Percentiles rank a stretch among this genome's conserved stretches.
phyloP scores from a whole-genome alignment of 1,140 invertebrate genomes.

The Aphidius ervi region DNA sequence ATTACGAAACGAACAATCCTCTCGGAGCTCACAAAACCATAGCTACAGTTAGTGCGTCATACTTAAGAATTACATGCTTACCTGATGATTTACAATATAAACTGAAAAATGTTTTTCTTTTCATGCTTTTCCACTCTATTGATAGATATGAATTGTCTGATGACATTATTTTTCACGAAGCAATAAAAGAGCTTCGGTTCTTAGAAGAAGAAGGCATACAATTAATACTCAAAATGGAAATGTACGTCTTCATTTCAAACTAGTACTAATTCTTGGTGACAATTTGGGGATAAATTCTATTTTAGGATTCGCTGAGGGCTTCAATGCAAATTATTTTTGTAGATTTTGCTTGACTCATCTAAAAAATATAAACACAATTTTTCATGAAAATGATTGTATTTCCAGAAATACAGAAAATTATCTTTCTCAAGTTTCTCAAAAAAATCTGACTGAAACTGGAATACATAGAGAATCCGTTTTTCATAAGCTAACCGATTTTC shows the following conservation, averaged over 20 bases:
- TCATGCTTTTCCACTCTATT: conserved; percentile 9
- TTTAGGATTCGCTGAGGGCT: conserved; percentile 12
- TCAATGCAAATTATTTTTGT: neutral
- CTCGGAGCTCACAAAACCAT: conserved; percentile 10
- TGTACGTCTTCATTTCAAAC: conserved; percentile 10
- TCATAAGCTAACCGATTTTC: neutral
- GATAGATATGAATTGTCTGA: conserved; percentile 3
- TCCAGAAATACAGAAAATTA: neutral
- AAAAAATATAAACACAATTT: too few species aligned
- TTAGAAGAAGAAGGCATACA: conserved; percentile 11
- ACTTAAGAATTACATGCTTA: conserved; percentile 9
- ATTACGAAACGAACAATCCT: conserved; percentile 11
- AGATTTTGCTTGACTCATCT: too few species aligned
- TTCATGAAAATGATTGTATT: too few species aligned
- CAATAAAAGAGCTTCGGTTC: conserved; percentile 11
- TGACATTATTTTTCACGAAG: neutral
- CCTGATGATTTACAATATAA: conserved; percentile 8
- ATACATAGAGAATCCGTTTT: conserved; percentile 1
- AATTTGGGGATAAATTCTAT: neutral
- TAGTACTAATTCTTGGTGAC: conserved; percentile 17
- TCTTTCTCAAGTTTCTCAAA: neutral
- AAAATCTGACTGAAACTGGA: neutral
- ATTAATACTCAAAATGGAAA: neutral
- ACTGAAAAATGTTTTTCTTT: conserved; percentile 16
- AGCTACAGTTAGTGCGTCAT: conserved; percentile 9